Evolutionary conservation across 2,113 vertebrate species (phyloP), one percentile per base, ranked within the genome.

Genomic region (Protomyctophum bolini): DNA sequence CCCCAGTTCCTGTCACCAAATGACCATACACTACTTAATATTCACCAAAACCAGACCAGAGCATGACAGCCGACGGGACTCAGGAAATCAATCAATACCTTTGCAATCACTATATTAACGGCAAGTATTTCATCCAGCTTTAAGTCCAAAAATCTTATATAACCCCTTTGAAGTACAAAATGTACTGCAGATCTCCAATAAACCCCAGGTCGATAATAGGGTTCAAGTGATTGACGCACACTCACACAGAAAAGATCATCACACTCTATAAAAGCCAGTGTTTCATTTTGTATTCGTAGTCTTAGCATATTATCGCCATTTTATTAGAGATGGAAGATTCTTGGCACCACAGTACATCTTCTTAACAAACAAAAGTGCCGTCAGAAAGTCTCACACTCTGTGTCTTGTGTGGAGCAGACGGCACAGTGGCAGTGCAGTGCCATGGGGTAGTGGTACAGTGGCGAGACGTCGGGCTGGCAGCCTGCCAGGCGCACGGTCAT

Each of bases 371-470:
- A 15, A 46, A 6, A 29, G 69, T 58, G 51, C 14, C 8, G 6
- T 92, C 77, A 92, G 78, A 91, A 92, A 49, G 91, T 91, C 79
- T 94, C 89, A 50, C 93, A 93, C 83, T 92, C 93, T 0, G 89
- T 93, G 85, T 94, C 90, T 78, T 82, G 82, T 3, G 91, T 83
- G 76, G 89, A 92, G 88, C 92, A 93, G 63, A 77, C 54, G 6
- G 80, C 73, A 46, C 92, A 94, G 88, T 91, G 90, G 67, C 92
- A 92, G 68, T 87, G 84, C 78, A 92, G 68, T 5, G 92, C 92
- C 87, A 91, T 69, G 21, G 93, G 92, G 51, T 93, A 93, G 45
- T 91, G 85, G 81, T 91, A 94, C 50, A 92, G 86, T 1, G 93
- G 70, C 21, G 92, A 92, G 0, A 93, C 14, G 12, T 77, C 11